Percentiles rank a stretch among this genome's conserved stretches.
Conservation (phyloP, 2,113 vertebrate species). For the Alligator mississippiensis region DNA sequence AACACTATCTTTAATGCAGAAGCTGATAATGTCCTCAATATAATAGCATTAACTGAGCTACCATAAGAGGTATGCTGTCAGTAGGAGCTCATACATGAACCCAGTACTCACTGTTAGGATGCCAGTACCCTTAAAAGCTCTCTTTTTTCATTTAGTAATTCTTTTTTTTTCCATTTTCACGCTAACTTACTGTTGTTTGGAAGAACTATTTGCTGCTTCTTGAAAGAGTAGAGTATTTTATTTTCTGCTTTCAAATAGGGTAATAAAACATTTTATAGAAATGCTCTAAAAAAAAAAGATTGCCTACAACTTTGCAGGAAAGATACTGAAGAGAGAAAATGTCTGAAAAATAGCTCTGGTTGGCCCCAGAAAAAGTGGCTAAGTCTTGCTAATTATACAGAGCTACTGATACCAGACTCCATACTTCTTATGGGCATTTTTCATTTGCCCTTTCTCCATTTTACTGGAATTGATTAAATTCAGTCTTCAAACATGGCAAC, state of each 20-base stretch:
- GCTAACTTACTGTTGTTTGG: not conserved
- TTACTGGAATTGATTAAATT: not conserved
- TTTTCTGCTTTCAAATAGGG: not conserved
- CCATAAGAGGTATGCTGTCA: not conserved
- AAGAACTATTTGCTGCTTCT: not conserved
- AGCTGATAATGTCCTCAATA: not conserved
- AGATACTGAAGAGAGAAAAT: not conserved
- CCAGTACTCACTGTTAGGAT: not conserved
- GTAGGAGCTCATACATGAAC: not conserved
- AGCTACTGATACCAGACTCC: not conserved
- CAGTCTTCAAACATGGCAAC: not conserved
- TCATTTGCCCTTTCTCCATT: not conserved
- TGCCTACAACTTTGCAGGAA: constrained; percentile 6
- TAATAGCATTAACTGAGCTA: not conserved
- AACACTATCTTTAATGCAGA: not conserved
- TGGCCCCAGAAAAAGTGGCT: not conserved
- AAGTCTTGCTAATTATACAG: constrained; percentile 3
- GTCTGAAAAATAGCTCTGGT: not conserved
- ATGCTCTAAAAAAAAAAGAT: not conserved
- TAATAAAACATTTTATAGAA: not conserved
- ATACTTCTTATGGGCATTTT: not conserved
- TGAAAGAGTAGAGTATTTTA: constrained; percentile 5
- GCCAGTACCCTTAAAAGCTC: not conserved
- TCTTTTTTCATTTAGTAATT: not conserved
- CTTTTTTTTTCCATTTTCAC: not conserved